phyloP scores from a whole-genome alignment of 2,888 invertebrate genomes.

The Gasteruption jaculator region DNA sequence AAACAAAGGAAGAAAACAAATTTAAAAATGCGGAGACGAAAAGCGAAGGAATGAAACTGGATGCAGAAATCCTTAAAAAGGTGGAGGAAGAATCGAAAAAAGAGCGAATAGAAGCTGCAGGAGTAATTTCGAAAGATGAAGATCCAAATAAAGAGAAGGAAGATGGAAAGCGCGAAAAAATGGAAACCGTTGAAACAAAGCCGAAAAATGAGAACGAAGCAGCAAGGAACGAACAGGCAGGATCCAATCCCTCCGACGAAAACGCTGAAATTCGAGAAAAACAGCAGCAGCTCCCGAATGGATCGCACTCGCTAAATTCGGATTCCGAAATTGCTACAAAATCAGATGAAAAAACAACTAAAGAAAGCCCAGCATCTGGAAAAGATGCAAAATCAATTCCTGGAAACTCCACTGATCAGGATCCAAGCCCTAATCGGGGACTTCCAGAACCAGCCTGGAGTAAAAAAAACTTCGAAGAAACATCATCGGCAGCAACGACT shows the following conservation, averaged over 20 bases:
- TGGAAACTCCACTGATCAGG: no score
- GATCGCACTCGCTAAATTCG: conserved; percentile 9
- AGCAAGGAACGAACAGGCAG: no score
- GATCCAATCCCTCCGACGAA: no score
- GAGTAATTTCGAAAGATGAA: not conserved
- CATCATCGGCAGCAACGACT: no score
- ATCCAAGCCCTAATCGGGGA: no score
- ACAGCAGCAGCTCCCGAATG: no score
- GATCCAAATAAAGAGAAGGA: not conserved
- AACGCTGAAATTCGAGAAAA: no score
- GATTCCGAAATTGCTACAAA: not conserved
- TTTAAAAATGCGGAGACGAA: not conserved
- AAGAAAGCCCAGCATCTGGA: no score
- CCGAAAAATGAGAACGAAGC: no score
- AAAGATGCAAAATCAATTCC: no score
- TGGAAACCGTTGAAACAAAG: conserved; percentile 7
- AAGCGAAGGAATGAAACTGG: not conserved
- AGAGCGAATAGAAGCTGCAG: not conserved
- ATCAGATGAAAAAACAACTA: conserved; percentile 12
- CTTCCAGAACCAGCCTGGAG: no score
- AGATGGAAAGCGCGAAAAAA: not conserved
- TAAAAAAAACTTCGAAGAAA: no score
- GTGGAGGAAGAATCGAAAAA: not conserved
- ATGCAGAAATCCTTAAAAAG: not conserved
- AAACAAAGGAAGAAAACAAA: not conserved